Conservation (phyloP, 2,797 vertebrate genomes). For the Periophthalmus magnuspinnatus region DNA sequence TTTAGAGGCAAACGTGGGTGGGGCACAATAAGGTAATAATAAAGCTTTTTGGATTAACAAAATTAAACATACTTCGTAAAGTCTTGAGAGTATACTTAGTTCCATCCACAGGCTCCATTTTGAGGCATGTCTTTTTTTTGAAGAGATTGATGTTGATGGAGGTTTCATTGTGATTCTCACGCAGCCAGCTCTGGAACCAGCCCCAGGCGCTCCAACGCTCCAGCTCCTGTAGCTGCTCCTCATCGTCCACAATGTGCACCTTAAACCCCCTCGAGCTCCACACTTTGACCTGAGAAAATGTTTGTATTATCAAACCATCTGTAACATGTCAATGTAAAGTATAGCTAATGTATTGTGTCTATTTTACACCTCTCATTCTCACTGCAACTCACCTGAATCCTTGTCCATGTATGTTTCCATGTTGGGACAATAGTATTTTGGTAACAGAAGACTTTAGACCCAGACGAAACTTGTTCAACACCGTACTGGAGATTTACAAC, state of each 20-base stretch:
- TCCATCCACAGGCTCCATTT: conserved; percentile 78
- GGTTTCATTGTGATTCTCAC: conserved; percentile 88
- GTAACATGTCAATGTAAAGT: not conserved
- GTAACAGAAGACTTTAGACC: conserved; percentile 83
- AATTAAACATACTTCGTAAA: conserved; percentile 78
- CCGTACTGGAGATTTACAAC: conserved; percentile 69
- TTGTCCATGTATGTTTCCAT: conserved; percentile 92
- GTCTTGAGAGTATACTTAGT: conserved; percentile 75
- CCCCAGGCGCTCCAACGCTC: conserved; percentile 83
- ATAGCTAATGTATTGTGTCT: not conserved
- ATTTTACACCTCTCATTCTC: not conserved
- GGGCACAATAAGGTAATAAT: too few species aligned
- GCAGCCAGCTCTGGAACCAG: conserved; percentile 80
- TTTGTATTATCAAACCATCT: not conserved
- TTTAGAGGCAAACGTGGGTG: too few species aligned
- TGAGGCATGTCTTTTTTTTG: conserved; percentile 88
- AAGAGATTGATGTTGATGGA: conserved; percentile 84
- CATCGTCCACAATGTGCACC: conserved; percentile 85
- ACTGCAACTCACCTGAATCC: conserved; percentile 80
- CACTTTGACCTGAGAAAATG: conserved; percentile 80
- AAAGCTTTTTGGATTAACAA: too few species aligned
- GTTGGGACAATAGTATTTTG: conserved; percentile 75
- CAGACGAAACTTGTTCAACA: conserved; percentile 7
- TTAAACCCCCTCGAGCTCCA: conserved; percentile 84
- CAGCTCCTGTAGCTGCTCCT: conserved; percentile 85